These are phyloP conservation scores for Channa striata DNA, from an alignment of 2,797 vertebrate species.

Conservation along the genomic window DNA sequence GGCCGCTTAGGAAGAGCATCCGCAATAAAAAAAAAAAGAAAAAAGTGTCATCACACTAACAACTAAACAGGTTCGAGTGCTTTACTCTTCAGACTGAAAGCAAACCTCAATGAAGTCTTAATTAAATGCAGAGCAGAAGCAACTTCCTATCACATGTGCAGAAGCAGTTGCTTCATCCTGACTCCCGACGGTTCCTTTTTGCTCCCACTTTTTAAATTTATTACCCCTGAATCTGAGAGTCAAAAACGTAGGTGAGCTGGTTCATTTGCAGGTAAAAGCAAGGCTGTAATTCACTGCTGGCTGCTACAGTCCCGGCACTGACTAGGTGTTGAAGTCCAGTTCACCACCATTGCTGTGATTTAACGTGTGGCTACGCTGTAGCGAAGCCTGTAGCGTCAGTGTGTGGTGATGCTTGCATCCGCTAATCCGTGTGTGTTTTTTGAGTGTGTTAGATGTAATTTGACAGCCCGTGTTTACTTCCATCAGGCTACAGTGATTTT, in stretches of 20 bases:
- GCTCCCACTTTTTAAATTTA: constrained; percentile 35
- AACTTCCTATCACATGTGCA: constrained; percentile 66
- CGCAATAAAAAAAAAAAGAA: constrained; percentile 61
- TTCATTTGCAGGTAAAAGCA: constrained; percentile 76
- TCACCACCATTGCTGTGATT: constrained; percentile 53
- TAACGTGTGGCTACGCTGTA: constrained; percentile 63
- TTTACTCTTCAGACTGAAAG: constrained; percentile 37
- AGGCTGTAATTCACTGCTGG: constrained; percentile 44
- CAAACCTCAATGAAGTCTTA: constrained; percentile 60
- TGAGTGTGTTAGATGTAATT: constrained; percentile 37
- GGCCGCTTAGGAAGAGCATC: constrained; percentile 61
- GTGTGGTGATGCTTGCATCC: constrained; percentile 9
- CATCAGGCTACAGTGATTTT: constrained; percentile 54
- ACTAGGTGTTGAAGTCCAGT: constrained; percentile 58
- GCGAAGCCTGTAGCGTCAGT: not conserved
- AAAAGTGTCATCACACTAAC: constrained; percentile 39
- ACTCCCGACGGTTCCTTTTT: constrained; percentile 45
- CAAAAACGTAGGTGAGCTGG: constrained; percentile 38
- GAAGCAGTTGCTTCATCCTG: constrained; percentile 62
- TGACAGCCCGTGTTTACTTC: constrained; percentile 66
- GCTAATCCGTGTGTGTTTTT: constrained; percentile 17
- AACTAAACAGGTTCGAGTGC: constrained; percentile 45
- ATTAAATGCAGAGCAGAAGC: constrained; percentile 74
- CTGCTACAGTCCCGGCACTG: constrained; percentile 42
- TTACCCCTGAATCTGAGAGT: constrained; percentile 49